Percentiles rank a stretch among this genome's conserved stretches.
Conservation (phyloP, 2,113 vertebrate species). For the Plecotus auritus region DNA sequence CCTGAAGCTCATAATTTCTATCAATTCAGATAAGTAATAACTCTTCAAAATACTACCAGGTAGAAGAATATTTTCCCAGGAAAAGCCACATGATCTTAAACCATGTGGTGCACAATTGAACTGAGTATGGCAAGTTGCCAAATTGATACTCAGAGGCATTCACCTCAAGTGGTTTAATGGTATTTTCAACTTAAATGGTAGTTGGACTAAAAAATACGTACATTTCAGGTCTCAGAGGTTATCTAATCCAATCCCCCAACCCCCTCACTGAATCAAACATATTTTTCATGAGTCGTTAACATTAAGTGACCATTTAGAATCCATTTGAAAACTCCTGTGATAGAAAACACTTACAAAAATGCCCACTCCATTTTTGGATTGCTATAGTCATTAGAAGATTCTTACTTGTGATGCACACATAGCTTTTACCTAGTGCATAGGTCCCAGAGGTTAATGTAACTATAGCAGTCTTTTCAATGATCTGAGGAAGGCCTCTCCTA, state of each 20-base stretch:
- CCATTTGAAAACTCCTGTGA: background rate
- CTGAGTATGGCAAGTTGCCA: background rate
- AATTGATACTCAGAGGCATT: background rate
- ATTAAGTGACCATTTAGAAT: background rate
- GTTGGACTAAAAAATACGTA: background rate
- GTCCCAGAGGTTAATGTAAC: background rate
- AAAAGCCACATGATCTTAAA: conserved; percentile 37
- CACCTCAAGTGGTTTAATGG: background rate
- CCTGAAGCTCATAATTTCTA: background rate
- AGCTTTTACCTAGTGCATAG: background rate
- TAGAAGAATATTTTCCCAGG: conserved; percentile 12
- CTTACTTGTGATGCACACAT: background rate
- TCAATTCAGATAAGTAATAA: conserved; percentile 2
- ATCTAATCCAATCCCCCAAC: background rate
- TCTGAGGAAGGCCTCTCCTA: background rate
- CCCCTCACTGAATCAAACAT: background rate
- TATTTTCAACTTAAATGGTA: background rate
- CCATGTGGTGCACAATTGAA: background rate
- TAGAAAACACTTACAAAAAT: conserved; percentile 17
- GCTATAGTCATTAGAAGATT: conserved; percentile 21
- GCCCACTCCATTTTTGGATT: background rate
- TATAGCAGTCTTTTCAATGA: background rate
- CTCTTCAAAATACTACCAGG: conserved; percentile 20
- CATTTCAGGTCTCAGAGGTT: background rate
- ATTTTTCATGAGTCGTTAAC: background rate